A percentile compares a stretch with the other conserved stretches of the same genome.
These are phyloP conservation scores for Oreochromis aureus DNA, from an alignment of 2,113 vertebrate species.

Conservation along the genomic window DNA sequence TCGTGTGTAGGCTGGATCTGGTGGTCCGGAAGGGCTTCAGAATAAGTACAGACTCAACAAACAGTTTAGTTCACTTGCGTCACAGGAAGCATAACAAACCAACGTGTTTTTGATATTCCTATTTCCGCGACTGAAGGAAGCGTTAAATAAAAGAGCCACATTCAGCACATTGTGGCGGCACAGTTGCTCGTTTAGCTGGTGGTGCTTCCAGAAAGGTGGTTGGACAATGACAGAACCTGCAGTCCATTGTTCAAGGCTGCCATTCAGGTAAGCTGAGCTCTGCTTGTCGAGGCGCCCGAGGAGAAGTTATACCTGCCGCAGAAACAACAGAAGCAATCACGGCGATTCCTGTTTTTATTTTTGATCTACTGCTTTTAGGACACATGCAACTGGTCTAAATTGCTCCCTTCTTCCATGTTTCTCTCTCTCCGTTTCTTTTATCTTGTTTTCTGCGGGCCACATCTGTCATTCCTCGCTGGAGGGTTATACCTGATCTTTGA, in stretches of 20 bases:
- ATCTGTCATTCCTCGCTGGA: slow-evolving; percentile 62
- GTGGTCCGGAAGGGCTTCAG: not conserved
- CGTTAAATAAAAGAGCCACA: not conserved
- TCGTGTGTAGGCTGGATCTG: not conserved
- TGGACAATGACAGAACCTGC: not conserved
- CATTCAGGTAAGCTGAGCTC: slow-evolving; percentile 34
- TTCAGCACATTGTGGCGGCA: not conserved
- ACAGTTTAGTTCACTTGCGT: not conserved
- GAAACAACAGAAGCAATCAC: slow-evolving; percentile 18
- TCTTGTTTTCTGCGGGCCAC: slow-evolving; percentile 45
- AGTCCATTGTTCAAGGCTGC: not conserved
- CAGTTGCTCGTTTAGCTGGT: not conserved
- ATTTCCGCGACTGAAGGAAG: not conserved
- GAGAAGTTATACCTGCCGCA: not conserved
- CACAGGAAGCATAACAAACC: not conserved
- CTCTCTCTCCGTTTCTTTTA: slow-evolving; percentile 28
- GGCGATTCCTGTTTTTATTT: slow-evolving; percentile 19
- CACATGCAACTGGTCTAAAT: slow-evolving; percentile 18
- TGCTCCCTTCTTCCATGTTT: not conserved
- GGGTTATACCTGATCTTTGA: slow-evolving; percentile 64
- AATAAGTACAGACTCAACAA: not conserved
- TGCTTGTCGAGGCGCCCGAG: not conserved
- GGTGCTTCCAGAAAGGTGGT: not conserved
- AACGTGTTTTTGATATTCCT: not conserved
- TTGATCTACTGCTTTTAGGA: slow-evolving; percentile 33